Evolutionary conservation across 64 coral and sea anemone species (phyloP).

Genomic region (Orbicella faveolata): DNA sequence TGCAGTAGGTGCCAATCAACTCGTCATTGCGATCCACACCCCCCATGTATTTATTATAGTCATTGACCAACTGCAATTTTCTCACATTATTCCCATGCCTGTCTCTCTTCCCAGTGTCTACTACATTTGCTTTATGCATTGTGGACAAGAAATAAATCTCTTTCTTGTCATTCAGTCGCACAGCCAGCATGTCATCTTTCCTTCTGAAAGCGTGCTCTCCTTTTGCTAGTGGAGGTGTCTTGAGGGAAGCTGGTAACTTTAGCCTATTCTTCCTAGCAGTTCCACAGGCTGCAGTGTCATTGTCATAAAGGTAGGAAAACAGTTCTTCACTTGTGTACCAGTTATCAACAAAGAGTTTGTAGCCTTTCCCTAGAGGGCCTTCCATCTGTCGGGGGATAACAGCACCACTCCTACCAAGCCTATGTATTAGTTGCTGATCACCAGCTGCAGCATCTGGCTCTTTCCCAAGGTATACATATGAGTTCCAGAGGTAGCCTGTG

Average conservation of each 20-base stretch:
- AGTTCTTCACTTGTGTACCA: neutral
- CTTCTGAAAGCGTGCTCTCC: constrained; percentile 8
- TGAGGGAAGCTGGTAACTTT: neutral
- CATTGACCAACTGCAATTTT: constrained; percentile 46
- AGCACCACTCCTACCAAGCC: constrained; percentile 10
- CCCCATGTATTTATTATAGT: constrained; percentile 65
- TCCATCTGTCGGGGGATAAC: constrained; percentile 5
- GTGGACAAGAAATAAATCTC: constrained; percentile 24
- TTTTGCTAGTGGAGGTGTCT: neutral
- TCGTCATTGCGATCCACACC: constrained; percentile 59
- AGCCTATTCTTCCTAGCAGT: constrained; percentile 23
- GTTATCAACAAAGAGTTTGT: neutral
- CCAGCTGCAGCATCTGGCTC: neutral
- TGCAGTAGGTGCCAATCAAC: constrained; percentile 32
- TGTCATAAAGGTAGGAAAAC: neutral
- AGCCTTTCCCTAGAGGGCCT: neutral
- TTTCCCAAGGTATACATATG: neutral
- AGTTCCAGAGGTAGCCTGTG: neutral
- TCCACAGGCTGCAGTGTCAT: constrained; percentile 44
- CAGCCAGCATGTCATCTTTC: constrained; percentile 7
- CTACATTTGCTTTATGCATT: constrained; percentile 32
- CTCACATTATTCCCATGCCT: constrained; percentile 9
- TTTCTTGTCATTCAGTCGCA: constrained; percentile 35
- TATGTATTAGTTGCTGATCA: neutral
- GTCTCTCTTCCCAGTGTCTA: constrained; percentile 23